Evolutionary conservation across 2,113 vertebrate species (phyloP).

Genomic region (Oostethus manadensis): DNA sequence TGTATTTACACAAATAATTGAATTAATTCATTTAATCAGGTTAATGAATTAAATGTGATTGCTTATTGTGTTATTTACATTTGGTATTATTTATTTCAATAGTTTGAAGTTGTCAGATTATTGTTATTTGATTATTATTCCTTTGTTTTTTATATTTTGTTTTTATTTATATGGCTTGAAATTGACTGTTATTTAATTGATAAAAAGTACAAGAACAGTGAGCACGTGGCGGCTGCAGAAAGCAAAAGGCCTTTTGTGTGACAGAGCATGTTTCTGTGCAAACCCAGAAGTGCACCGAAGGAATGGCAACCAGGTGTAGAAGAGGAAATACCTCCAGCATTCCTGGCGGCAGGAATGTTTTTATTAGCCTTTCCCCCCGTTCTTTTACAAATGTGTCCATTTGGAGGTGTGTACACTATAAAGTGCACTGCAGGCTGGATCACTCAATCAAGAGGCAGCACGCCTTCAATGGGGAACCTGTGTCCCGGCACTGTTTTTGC

Average conservation of each 20-base stretch:
- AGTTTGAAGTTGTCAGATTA: no score
- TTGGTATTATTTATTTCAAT: no score
- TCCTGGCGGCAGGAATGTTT: constrained; percentile 67
- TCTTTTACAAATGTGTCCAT: constrained; percentile 67
- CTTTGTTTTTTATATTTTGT: no score
- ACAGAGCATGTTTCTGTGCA: constrained; percentile 43
- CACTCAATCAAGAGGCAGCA: constrained; percentile 67
- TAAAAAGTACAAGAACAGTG: constrained; percentile 45
- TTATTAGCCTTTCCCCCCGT: constrained; percentile 57
- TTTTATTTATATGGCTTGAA: no score
- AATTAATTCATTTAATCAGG: no score
- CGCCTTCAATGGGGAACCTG: constrained; percentile 74
- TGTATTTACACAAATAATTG: no score
- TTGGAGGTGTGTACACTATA: constrained; percentile 66
- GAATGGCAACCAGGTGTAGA: constrained; percentile 68
- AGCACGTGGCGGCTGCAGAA: constrained; percentile 25
- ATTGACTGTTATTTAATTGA: not conserved
- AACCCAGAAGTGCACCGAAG: constrained; percentile 60
- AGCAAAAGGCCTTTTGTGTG: constrained; percentile 17
- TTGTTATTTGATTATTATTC: no score
- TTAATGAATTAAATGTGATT: no score
- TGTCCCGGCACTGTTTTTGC: constrained; percentile 62
- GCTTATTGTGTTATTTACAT: no score
- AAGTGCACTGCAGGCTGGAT: constrained; percentile 71
- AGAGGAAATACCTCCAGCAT: constrained; percentile 70